A percentile compares a stretch with the other conserved stretches of the same genome.
Conservation (phyloP, 2,797 vertebrate genomes). For the Crypturellus tataupa region DNA sequence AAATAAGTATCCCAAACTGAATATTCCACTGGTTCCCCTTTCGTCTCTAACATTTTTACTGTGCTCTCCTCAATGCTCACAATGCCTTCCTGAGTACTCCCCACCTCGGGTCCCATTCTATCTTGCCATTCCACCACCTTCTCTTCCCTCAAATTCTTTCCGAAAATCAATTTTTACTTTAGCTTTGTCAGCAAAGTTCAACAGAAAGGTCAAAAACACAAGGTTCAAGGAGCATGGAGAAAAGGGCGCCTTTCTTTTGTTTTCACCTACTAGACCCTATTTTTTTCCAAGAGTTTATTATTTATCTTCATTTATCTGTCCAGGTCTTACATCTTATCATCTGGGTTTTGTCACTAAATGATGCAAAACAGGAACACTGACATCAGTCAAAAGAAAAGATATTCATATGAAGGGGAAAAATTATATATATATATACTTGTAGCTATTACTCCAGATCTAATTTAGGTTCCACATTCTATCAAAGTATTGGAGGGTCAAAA, state of each 20-base stretch:
- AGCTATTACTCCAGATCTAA: background rate
- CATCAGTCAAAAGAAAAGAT: background rate
- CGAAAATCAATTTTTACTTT: background rate
- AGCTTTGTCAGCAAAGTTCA: background rate
- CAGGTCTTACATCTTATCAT: background rate
- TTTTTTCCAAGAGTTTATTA: background rate
- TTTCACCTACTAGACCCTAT: background rate
- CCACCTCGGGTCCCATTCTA: background rate
- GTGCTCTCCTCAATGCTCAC: background rate
- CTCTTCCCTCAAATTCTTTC: background rate
- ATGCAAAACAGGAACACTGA: background rate
- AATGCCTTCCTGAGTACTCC: fast-evolving
- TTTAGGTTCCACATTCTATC: background rate
- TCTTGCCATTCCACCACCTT: background rate
- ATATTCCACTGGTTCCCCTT: background rate
- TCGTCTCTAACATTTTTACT: background rate
- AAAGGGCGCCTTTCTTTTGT: background rate
- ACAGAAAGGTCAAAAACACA: background rate
- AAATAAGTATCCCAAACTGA: background rate
- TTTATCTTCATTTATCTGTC: background rate
- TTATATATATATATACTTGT: background rate
- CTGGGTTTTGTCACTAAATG: background rate
- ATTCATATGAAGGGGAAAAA: background rate
- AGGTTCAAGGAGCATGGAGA: background rate
- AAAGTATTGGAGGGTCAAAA: background rate